phyloP scores from a whole-genome alignment of 1,140 invertebrate species.

The Nylanderia fulva region DNA sequence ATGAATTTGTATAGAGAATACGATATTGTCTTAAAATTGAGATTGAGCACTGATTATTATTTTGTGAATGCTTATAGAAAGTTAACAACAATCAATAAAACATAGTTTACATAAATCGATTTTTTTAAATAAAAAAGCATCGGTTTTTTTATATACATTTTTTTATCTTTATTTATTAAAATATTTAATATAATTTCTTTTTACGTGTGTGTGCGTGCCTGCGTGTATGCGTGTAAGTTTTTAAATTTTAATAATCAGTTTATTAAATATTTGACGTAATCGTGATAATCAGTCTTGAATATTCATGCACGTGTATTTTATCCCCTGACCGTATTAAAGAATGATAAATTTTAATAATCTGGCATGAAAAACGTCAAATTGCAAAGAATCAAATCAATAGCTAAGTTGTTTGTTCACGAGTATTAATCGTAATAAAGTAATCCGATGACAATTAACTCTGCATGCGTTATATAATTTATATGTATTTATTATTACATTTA shows the following conservation, averaged over 20 bases:
- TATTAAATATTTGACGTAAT: background rate
- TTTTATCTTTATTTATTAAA: background rate
- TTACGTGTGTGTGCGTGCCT: too few species aligned
- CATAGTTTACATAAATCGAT: background rate
- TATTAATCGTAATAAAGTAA: slow-evolving; percentile 4
- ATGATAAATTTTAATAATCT: background rate
- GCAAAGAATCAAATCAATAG: background rate
- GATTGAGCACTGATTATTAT: background rate
- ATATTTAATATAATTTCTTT: background rate
- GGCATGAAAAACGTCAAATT: background rate
- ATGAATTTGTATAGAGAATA: background rate
- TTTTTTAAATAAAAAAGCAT: background rate
- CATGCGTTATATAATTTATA: background rate
- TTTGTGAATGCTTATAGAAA: background rate
- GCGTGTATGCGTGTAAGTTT: background rate
- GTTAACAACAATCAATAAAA: background rate
- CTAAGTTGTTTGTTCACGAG: background rate
- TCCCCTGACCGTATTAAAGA: background rate
- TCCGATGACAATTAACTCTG: slow-evolving; percentile 17
- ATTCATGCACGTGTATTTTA: background rate
- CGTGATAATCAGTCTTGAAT: background rate
- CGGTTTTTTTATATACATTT: background rate
- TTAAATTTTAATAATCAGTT: background rate
- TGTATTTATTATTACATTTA: slow-evolving; percentile 13
- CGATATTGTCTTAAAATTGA: background rate